Base-by-base conservation (phyloP, 2,113 vertebrate species). In the Marmota flaviventris region DNA sequence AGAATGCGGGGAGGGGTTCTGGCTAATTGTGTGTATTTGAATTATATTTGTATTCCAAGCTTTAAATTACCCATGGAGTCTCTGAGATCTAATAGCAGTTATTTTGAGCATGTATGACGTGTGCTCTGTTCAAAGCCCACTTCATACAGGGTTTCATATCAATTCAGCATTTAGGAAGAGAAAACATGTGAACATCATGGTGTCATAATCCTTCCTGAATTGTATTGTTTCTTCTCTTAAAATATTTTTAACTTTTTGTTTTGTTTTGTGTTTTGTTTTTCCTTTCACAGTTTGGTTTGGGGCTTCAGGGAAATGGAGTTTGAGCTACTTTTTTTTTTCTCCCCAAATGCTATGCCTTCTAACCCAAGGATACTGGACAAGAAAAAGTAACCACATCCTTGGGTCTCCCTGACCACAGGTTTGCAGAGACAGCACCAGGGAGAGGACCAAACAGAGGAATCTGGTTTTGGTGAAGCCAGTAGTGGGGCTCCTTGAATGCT, bases 401-500 rank as follows among this genome's bases (percentile, higher is more conserved):
- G 34, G 13, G 65, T 10, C 51, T 69, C 34, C 20, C 16, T 29
- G 65, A 22, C 42, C 8, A 2, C 17, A 22, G 25, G 58, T 14
- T 32, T 22, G 32, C 63, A 37, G 24, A 81, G 39, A 48, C 4
- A n/a, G 27, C 4, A 0, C 4, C 11, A 20, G 53, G 5, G 3
- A 24, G 25, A 1, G 1, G 61, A 81, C 8, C 29, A 56, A 12
- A 20, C 7, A 4, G 24, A 65, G 27, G 53, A 20, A 25, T 11
- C 37, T 18, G 29, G 27, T 39, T 91, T 34, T 29, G 9, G 7
- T 84, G 8, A 22, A 81, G 61, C 13, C 53, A 8, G 24, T 42
- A 0, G 14, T 13, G n/a, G 7, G 9, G 12, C 39, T 48, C 42
- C 12, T 12, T 48, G 72, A 6, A 13, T 1, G 56, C 12, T 8